Base-by-base conservation (phyloP, 2,888 invertebrate species). In the Sphecodes monilicornis region DNA sequence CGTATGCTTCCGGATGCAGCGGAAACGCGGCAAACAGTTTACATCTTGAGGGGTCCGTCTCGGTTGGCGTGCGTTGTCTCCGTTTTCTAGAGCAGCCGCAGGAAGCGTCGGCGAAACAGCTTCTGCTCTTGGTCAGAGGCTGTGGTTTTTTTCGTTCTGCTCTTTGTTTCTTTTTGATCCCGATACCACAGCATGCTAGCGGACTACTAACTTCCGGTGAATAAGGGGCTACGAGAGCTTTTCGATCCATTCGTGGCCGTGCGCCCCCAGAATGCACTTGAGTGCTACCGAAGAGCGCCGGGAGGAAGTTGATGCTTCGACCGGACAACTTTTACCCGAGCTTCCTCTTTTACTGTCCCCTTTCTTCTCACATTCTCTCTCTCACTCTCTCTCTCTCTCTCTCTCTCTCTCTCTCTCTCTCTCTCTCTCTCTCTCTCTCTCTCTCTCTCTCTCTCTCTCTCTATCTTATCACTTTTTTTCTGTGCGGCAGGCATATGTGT, bases 1-100 rank as follows among this genome's bases (percentile, higher is more conserved):
- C 82, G 87, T 79, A 22, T 84, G 81, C 77, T 80, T 87, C 89
- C 90, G 91, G 80, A 83, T 86, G 80, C 86, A 78, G 82, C 87
- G 92, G 92, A 92, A 92, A 89, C 89, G 89, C 86, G 84, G 91
- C 89, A 91, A 93, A 93, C 91, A 90, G 92, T 91, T 93, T 93
- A 93, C 92, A 91, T 91, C 91, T 82, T 88, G 86, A 86, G 82
- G 74, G 80, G 72, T 75, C 43, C 26, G 60, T 54, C 29, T 74
- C 64, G 68, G 69, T 26, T 60, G 60, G 60, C 71, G 26, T 11
- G 43, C 22, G 74, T 22, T 50, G 57, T 71, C 69, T 74, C 72
- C 70, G 60, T 70, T 74, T 76, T 18, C 64, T 8, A 5, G 41
- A 66, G 57, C 39, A 29, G 26, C 36, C 69, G 64, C 80, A 78